phyloP scores from a whole-genome alignment of 2,797 vertebrate genomes.

The Myotis planiceps region DNA sequence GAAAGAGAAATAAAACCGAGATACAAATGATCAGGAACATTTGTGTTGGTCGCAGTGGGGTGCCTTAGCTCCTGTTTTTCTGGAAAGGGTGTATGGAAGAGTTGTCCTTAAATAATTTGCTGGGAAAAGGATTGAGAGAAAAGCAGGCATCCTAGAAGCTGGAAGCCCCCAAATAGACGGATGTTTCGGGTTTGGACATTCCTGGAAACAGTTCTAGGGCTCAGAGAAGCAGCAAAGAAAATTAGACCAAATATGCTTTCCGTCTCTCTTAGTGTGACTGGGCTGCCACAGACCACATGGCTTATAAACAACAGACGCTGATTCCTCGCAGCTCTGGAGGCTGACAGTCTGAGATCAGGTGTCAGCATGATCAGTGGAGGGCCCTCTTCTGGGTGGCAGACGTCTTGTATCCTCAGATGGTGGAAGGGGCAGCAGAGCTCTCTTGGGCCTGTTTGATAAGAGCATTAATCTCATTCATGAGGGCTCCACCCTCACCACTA shows the following conservation, averaged over 20 bases:
- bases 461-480: background rate
- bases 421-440: background rate
- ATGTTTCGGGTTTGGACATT: background rate
- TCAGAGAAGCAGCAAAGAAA: background rate
- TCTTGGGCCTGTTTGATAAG: background rate
- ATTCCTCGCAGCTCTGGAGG: background rate
- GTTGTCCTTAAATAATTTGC: background rate
- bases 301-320: background rate
- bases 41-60: background rate
- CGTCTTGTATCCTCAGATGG: fast-evolving
- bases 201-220: background rate
- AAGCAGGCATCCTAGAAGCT: background rate
- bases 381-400: background rate
- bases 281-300: fast-evolving
- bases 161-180: background rate
- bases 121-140: background rate
- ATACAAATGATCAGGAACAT: background rate
- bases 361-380: background rate
- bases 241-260: background rate
- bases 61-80: background rate
- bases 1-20: slow-evolving; percentile 2
- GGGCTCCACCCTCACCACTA: background rate
- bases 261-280: background rate
- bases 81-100: background rate
- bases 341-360: background rate